Percentiles rank a stretch among this genome's conserved stretches.
These are phyloP conservation scores for Uloborus diversus DNA, from an alignment of 1,140 invertebrate genomes.

Conservation along the genomic window DNA sequence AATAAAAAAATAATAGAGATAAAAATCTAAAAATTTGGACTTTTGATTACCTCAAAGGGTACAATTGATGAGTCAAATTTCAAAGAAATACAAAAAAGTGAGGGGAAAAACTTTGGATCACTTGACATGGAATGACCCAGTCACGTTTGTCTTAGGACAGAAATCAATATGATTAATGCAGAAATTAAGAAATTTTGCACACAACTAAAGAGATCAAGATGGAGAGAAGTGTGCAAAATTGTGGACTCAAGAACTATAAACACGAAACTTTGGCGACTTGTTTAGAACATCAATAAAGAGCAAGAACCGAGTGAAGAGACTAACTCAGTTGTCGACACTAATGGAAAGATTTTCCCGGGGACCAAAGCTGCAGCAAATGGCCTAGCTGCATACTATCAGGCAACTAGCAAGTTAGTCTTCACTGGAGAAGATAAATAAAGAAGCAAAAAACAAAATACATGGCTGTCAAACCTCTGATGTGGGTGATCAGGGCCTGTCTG, in stretches of 20 bases:
- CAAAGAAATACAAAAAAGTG: no score
- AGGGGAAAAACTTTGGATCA: no score
- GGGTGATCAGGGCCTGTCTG: no score
- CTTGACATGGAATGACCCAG: no score
- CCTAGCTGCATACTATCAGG: neutral
- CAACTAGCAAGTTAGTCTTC: neutral
- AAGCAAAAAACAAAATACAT: neutral
- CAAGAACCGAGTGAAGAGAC: neutral
- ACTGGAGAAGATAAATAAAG: neutral
- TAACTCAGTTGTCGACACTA: no score
- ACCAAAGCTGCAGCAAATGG: no score
- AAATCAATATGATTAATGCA: conserved; percentile 1
- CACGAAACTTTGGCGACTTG: neutral
- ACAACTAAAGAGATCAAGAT: neutral
- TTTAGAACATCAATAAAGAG: neutral
- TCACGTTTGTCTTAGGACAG: neutral
- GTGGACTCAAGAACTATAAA: neutral
- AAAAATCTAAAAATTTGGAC: no score
- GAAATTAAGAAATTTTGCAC: neutral
- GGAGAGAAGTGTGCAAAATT: neutral
- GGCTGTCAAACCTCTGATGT: neutral
- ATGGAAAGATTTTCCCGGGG: neutral
- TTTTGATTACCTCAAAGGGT: no score
- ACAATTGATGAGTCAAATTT: no score
- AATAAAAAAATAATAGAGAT: no score